Evolutionary conservation across 2,888 invertebrate genomes (phyloP).

Genomic region (Camponotus fellah): DNA sequence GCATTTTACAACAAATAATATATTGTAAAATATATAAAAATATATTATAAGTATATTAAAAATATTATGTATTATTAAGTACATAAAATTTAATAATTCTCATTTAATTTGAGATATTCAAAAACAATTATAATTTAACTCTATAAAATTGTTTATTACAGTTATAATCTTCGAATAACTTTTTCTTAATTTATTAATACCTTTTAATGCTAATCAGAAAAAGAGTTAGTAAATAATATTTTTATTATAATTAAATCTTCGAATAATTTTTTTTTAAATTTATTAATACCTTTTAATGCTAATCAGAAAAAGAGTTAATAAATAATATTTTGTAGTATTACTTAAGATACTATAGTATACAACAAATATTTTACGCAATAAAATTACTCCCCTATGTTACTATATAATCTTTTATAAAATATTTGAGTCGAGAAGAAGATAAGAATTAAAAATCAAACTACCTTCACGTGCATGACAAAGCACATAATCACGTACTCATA

Average conservation of each 20-base stretch:
- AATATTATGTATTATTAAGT: neutral
- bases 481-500: constrained; percentile 5
- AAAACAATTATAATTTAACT: constrained; percentile 9
- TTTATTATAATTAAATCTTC: too few species aligned
- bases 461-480: neutral
- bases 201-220: neutral
- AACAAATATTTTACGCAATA: neutral
- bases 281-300: too few species aligned
- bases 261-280: too few species aligned
- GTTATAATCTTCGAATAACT: neutral
- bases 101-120: neutral
- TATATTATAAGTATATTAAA: neutral
- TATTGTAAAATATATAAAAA: too few species aligned
- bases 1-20: too few species aligned
- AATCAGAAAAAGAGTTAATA: too few species aligned
- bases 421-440: neutral
- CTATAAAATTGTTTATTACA: constrained; percentile 17
- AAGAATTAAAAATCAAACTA: neutral
- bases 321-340: neutral
- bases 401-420: neutral
- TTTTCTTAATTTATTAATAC: neutral
- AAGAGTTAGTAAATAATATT: neutral
- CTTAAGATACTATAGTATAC: neutral
- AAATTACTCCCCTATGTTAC: neutral
- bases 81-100: neutral